Percentiles rank a stretch among this genome's conserved stretches.
Evolutionary conservation across 2,113 vertebrate genomes (phyloP).

Genomic region (Hippoglossus stenolepis): DNA sequence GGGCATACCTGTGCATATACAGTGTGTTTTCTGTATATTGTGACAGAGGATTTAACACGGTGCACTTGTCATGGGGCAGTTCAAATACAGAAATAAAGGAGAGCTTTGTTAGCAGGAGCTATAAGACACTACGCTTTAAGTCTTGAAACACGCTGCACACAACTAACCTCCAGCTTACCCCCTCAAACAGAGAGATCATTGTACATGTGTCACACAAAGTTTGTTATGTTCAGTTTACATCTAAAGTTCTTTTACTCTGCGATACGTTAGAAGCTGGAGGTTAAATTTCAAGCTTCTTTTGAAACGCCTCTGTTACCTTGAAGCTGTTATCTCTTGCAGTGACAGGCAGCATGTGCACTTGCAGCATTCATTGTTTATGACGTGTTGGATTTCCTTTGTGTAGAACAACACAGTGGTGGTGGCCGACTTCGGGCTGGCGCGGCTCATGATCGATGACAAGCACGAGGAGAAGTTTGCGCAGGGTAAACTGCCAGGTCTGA

Average conservation of each 20-base stretch:
- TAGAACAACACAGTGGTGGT: constrained; percentile 90
- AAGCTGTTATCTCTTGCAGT: not conserved
- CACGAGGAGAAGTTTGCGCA: constrained; percentile 81
- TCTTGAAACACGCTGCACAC: constrained; percentile 16
- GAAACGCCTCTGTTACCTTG: not conserved
- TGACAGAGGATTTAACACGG: constrained; percentile 33
- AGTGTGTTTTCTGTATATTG: constrained; percentile 54
- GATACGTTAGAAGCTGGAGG: too few relatives aligned
- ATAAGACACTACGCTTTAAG: constrained; percentile 17
- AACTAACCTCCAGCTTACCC: constrained; percentile 6
- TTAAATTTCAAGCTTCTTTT: too few relatives aligned
- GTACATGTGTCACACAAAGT: constrained; percentile 18
- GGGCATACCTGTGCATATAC: constrained; percentile 13
- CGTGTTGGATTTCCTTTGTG: not conserved
- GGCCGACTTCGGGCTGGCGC: constrained; percentile 93
- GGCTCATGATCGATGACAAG: constrained; percentile 95
- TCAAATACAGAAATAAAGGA: constrained; percentile 41
- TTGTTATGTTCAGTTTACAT: not conserved
- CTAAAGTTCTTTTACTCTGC: not conserved
- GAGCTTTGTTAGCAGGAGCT: constrained; percentile 47
- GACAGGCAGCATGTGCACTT: not conserved
- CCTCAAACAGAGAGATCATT: constrained; percentile 20
- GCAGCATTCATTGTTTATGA: not conserved
- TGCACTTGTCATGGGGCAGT: constrained; percentile 22
- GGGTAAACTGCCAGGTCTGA: constrained; percentile 86